A percentile compares a stretch with the other conserved stretches of the same genome.
phyloP scores from a whole-genome alignment of 2,797 vertebrate genomes.

The Micrastur ruficollis region DNA sequence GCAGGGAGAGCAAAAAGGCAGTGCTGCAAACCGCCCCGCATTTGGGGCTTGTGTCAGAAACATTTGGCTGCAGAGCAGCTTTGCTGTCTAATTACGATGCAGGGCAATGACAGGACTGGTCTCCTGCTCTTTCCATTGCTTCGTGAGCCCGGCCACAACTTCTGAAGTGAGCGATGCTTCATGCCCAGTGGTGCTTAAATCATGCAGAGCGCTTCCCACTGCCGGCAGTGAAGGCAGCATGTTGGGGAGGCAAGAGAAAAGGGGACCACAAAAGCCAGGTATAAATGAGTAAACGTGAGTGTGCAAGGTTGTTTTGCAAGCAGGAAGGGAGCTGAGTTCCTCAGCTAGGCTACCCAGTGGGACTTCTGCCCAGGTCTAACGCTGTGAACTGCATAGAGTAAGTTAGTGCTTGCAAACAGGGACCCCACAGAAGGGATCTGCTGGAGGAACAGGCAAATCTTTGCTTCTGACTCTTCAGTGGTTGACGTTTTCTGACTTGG shows the following conservation, averaged over 20 bases:
- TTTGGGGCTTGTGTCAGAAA: not conserved
- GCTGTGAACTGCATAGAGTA: accelerated
- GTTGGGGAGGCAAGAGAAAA: accelerated
- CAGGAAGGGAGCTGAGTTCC: not conserved
- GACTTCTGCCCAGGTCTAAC: not conserved
- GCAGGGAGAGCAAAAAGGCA: not conserved
- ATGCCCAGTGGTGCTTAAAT: not conserved
- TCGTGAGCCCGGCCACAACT: accelerated
- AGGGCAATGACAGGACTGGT: accelerated
- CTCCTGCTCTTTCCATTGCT: not conserved
- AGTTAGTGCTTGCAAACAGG: not conserved
- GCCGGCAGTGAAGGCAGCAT: not conserved
- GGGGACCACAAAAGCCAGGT: not conserved
- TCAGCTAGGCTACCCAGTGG: not conserved
- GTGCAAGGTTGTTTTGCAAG: not conserved
- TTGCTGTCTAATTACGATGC: not conserved
- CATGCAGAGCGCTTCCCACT: accelerated
- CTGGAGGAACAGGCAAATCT: not conserved
- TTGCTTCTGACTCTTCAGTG: not conserved
- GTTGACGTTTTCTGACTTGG: not conserved
- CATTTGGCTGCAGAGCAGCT: not conserved
- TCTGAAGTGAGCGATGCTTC: not conserved
- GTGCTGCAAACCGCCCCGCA: not conserved
- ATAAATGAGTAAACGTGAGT: not conserved
- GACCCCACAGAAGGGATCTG: not conserved